Evolutionary conservation across 2,888 invertebrate species (phyloP), one percentile per base, ranked within the genome.

Genomic region (Drosophila dives): DNA sequence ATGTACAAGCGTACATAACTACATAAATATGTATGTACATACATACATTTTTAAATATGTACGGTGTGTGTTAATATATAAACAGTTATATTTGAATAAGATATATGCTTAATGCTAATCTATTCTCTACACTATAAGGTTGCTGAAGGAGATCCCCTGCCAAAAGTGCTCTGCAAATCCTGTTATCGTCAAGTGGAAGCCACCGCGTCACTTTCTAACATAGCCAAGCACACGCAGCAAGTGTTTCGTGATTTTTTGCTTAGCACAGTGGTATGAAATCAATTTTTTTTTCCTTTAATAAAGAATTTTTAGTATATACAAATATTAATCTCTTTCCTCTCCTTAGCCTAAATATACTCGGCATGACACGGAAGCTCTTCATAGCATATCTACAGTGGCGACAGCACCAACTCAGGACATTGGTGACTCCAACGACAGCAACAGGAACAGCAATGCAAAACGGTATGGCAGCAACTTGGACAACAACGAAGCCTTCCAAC

Each of bases 141-240:
- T 61, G 77, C 81, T 17, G 91, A 92, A 64, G 83, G 91, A 75
- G 92, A 92, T 75, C 81, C 81, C 7, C 66, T 92, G 5, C 92
- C 92, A 5, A 92, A 92, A 69, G 91, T 92, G 5, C 81, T 92
- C 0, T 92, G 92, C 36, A 92, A 91, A 62, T 83, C 87, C 3
- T 92, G 92, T 60, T 92, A 90, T 64, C 92, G 92, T 0, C 92
- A 92, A 65, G 89, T 92, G 58, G 92, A 92, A 75, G 92, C 92
- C 0, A 91, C 92, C 0, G 92, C 92, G 2, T 91, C 92, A 0
- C 80, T 92, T 3, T 91, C 92, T 1, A 91, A 91, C 48, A 92
- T 92, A 48, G 92, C 92, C n/a, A 88, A 86, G 53, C 91, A 92
- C 23, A 92, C 92, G 2, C 92, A 92, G 56, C 80, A 83, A 12